Evolutionary conservation across 2,113 vertebrate species (phyloP).

Genomic region (Amazona vittata): DNA sequence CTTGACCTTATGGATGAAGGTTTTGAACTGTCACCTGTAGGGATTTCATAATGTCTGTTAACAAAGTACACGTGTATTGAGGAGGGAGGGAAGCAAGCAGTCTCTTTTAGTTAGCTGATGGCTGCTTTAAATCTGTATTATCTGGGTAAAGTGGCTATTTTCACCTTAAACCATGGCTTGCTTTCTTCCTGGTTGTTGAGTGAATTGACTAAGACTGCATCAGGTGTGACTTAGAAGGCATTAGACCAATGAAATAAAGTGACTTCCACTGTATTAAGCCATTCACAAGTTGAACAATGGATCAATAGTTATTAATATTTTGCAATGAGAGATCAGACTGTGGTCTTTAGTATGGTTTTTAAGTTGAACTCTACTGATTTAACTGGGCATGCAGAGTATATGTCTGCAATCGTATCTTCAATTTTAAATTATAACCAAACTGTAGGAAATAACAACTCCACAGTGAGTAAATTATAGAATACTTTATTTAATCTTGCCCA

Average conservation of each 20-base stretch:
- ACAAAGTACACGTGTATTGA: not conserved
- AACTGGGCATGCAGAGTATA: not conserved
- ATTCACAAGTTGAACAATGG: not conserved
- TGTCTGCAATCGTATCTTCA: not conserved
- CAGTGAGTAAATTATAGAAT: slow-evolving; percentile 3
- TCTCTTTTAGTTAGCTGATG: not conserved
- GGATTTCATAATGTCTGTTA: not conserved
- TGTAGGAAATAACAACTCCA: slow-evolving; percentile 3
- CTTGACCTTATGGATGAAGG: not conserved
- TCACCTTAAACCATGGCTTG: fast-evolving
- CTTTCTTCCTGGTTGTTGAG: not conserved
- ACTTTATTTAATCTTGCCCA: slow-evolving; percentile 34
- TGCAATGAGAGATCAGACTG: not conserved
- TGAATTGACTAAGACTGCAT: not conserved
- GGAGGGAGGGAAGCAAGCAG: not conserved
- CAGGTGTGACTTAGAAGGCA: not conserved
- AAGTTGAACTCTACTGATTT: not conserved
- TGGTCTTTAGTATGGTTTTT: not conserved
- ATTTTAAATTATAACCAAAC: slow-evolving; percentile 1
- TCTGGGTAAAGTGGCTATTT: not conserved
- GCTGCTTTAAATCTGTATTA: not conserved
- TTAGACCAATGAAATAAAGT: not conserved
- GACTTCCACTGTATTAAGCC: not conserved
- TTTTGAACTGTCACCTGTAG: not conserved
- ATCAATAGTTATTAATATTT: not conserved